Conservation (phyloP, 2,797 vertebrate genomes). For the Pseudotriccus pelzelni region DNA sequence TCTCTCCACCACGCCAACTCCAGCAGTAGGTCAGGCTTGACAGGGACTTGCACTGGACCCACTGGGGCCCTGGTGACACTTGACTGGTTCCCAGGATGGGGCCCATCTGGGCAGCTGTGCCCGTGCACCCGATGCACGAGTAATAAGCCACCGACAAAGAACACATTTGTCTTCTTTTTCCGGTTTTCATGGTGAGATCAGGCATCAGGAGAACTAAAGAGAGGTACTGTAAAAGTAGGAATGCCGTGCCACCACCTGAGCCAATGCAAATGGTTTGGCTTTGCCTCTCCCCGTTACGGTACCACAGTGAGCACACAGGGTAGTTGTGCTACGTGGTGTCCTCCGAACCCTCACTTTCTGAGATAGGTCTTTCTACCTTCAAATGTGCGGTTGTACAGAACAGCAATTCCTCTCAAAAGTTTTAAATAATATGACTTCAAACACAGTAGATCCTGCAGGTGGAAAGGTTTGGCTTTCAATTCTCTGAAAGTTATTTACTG, state of each 20-base stretch:
- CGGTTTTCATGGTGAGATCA: not conserved
- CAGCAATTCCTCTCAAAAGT: not conserved
- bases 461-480: not conserved
- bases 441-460: not conserved
- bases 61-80: not conserved
- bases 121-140: not conserved
- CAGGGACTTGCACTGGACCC: not conserved
- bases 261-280: not conserved
- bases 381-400: not conserved
- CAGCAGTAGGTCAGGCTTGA: not conserved
- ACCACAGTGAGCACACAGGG: accelerated
- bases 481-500: not conserved
- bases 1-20: not conserved
- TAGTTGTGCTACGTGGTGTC: not conserved
- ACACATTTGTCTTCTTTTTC: not conserved
- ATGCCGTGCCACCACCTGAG: not conserved
- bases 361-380: not conserved
- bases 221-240: not conserved
- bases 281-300: not conserved
- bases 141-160: not conserved
- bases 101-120: not conserved
- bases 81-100: not conserved
- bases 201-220: not conserved
- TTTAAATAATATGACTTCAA: not conserved
- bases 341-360: not conserved